phyloP scores from a whole-genome alignment of 2,113 vertebrate species.

The Thunnus maccoyii region DNA sequence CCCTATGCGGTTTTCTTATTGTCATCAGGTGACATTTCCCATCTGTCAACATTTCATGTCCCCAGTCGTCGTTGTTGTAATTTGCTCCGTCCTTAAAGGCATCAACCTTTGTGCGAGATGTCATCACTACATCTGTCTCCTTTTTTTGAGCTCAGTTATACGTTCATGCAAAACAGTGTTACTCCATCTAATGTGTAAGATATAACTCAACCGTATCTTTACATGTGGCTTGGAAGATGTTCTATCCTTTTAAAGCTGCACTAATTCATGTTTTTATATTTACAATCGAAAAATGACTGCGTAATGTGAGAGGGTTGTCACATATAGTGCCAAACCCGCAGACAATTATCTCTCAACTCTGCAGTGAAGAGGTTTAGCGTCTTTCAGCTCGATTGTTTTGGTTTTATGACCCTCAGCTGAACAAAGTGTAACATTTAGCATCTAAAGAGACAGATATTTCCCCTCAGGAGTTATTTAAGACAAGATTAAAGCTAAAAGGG shows the following conservation, averaged over 20 bases:
- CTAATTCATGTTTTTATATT: not conserved
- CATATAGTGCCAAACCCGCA: too few species aligned
- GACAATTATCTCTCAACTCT: too few species aligned
- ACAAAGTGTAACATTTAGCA: too few species aligned
- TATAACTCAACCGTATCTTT: not conserved
- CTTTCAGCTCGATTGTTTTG: too few species aligned
- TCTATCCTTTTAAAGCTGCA: not conserved
- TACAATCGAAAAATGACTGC: too few species aligned
- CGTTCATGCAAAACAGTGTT: not conserved
- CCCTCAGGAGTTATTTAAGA: too few species aligned
- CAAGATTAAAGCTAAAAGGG: too few species aligned
- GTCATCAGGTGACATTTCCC: constrained; percentile 42
- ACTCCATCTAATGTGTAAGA: not conserved
- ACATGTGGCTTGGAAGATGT: not conserved
- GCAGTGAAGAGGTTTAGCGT: too few species aligned
- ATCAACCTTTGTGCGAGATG: constrained; percentile 22
- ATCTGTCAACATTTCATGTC: constrained; percentile 58
- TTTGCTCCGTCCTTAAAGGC: constrained; percentile 9
- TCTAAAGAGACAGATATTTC: too few species aligned
- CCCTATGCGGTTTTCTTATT: constrained; percentile 38
- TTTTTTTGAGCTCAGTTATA: not conserved
- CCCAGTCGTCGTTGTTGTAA: not conserved
- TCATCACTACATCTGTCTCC: constrained; percentile 8
- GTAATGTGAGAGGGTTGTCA: too few species aligned
- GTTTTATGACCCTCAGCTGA: too few species aligned